A percentile compares a stretch with the other conserved stretches of the same genome.
Conservation (phyloP, 2,797 vertebrate species). For the Urosaurus nigricauda region DNA sequence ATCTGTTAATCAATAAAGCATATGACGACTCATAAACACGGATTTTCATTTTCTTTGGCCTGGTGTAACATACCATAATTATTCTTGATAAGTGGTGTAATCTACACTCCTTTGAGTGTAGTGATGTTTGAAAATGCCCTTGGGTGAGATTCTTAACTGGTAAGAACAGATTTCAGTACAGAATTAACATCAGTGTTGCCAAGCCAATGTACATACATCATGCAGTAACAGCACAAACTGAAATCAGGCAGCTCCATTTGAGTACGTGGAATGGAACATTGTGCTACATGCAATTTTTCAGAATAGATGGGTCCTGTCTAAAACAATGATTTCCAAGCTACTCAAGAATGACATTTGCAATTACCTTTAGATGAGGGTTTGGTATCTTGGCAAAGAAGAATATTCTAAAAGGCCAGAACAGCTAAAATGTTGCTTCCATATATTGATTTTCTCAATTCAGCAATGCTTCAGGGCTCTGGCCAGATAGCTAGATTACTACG, state of each 20-base stretch:
- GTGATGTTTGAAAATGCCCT: conserved; percentile 9
- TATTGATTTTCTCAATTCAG: conserved; percentile 18
- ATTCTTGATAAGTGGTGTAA: conserved; percentile 28
- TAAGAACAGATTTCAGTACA: conserved; percentile 28
- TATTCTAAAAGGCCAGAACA: conserved; percentile 5
- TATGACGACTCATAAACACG: neutral
- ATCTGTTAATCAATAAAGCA: conserved; percentile 5
- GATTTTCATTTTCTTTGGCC: neutral
- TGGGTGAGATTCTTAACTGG: neutral
- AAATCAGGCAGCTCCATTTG: conserved; percentile 21
- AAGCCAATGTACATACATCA: conserved; percentile 22
- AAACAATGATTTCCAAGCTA: neutral
- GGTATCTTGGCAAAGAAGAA: neutral
- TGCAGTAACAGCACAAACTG: neutral
- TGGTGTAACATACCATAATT: neutral
- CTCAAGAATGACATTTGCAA: neutral
- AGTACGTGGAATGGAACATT: neutral
- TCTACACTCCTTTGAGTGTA: neutral
- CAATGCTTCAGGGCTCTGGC: neutral
- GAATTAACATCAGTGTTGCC: neutral
- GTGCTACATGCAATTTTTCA: neutral
- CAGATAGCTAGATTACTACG: conserved; percentile 17
- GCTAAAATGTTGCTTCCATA: neutral
- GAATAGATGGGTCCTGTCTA: neutral
- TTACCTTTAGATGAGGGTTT: conserved; percentile 35